Conservation (phyloP, 1,140 invertebrate species). For the Drosophila baimaii region DNA sequence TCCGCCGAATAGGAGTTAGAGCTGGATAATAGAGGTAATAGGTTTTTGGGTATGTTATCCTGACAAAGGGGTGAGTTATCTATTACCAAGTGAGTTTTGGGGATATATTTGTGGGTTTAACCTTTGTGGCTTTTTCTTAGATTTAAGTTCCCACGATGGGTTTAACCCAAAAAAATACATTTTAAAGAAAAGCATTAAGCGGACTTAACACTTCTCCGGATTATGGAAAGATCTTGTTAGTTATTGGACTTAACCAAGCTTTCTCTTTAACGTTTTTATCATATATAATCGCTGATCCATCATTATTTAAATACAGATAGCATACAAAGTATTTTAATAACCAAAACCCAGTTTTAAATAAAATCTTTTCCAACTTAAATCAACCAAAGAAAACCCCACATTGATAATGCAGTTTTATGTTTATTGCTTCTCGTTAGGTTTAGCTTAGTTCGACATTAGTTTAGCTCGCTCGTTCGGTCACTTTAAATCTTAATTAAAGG, state of each 20-base stretch:
- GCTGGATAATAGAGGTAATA: constrained; percentile 16
- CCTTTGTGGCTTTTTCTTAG: no score
- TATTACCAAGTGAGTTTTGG: not conserved
- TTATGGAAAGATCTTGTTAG: not conserved
- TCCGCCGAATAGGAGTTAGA: constrained; percentile 2
- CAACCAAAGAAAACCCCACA: not conserved
- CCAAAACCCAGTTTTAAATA: not conserved
- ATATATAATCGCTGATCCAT: not conserved
- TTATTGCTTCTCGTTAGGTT: constrained; percentile 69
- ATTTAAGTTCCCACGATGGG: not conserved
- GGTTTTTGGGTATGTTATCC: constrained; percentile 1
- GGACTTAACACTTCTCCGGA: not conserved
- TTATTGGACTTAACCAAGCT: no score
- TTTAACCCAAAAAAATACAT: no score
- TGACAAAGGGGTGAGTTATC: not conserved
- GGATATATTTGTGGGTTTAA: not conserved
- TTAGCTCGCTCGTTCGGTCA: constrained; percentile 54
- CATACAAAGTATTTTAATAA: not conserved
- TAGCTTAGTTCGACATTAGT: constrained; percentile 52
- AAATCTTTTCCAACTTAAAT: not conserved
- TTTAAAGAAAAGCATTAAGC: not conserved
- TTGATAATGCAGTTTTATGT: constrained; percentile 63
- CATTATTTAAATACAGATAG: not conserved
- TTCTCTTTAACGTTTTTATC: not conserved
- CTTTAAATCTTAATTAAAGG: constrained; percentile 60